These are phyloP conservation scores for Eueremaeus valkanovi DNA, from an alignment of 2,888 invertebrate genomes.

Conservation along the genomic window DNA sequence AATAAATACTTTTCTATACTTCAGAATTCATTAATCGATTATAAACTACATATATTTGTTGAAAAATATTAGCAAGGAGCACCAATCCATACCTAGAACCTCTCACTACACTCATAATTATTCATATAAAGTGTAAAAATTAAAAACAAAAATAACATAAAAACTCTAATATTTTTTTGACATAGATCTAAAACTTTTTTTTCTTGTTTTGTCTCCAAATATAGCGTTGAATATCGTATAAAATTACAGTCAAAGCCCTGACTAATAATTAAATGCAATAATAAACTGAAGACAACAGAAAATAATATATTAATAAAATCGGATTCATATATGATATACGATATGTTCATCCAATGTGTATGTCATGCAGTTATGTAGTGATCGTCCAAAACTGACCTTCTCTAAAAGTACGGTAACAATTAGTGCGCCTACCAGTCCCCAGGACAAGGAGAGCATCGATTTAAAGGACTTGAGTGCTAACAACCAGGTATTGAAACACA, in stretches of 20 bases:
- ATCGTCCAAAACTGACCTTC: slow-evolving; percentile 21
- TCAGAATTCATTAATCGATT: not conserved
- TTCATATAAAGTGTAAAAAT: too few relatives aligned
- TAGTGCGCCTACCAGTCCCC: too few relatives aligned
- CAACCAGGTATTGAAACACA: too few relatives aligned
- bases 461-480: slow-evolving; percentile 5
- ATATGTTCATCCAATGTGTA: not conserved
- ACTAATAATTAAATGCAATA: not conserved
- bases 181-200: too few relatives aligned
- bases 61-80: not conserved
- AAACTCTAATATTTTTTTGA: too few relatives aligned
- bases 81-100: too few relatives aligned
- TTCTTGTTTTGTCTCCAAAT: too few relatives aligned
- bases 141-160: too few relatives aligned
- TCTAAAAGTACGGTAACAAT: not conserved
- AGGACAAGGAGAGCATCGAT: not conserved
- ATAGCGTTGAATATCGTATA: too few relatives aligned
- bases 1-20: too few relatives aligned
- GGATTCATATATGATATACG: not conserved
- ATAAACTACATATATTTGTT: not conserved
- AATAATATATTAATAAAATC: not conserved
- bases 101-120: too few relatives aligned
- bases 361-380: slow-evolving; percentile 24
- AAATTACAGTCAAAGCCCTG: too few relatives aligned
- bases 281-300: not conserved